A percentile compares a stretch with the other conserved stretches of the same genome.
phyloP scores from a whole-genome alignment of 1,140 invertebrate species.

The Megalopta genalis region DNA sequence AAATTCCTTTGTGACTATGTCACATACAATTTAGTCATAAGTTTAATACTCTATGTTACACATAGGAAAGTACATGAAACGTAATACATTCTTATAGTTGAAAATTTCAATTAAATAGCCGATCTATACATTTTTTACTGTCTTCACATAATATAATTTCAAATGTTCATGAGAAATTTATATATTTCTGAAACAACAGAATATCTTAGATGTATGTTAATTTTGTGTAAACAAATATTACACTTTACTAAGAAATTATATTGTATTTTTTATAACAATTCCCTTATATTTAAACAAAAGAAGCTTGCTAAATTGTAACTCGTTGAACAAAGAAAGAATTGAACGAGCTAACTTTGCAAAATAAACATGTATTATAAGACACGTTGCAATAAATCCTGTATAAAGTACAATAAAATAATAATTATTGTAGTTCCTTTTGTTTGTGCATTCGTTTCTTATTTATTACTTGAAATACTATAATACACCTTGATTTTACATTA shows the following conservation, averaged over 20 bases:
- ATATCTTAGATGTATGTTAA: neutral
- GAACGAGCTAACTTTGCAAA: neutral
- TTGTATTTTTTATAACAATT: constrained; percentile 22
- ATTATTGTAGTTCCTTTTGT: neutral
- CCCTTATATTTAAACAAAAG: neutral
- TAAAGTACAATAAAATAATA: neutral
- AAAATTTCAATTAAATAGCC: neutral
- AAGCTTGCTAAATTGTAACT: neutral
- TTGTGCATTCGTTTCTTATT: neutral
- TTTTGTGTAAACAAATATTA: constrained; percentile 5
- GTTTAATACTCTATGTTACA: constrained; percentile 12
- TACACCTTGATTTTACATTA: neutral
- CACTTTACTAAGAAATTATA: neutral
- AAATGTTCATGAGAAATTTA: neutral
- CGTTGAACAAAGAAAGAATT: neutral
- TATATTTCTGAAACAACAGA: neutral
- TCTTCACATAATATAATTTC: neutral
- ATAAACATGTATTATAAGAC: neutral
- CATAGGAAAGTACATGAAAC: neutral
- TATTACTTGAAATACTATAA: neutral
- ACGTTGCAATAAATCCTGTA: constrained; percentile 4
- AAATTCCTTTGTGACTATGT: constrained; percentile 4
- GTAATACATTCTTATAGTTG: neutral
- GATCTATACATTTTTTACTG: neutral
- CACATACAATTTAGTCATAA: neutral